Evolutionary conservation across 2,888 invertebrate species (phyloP).

Genomic region (Mellilla xanthometata): DNA sequence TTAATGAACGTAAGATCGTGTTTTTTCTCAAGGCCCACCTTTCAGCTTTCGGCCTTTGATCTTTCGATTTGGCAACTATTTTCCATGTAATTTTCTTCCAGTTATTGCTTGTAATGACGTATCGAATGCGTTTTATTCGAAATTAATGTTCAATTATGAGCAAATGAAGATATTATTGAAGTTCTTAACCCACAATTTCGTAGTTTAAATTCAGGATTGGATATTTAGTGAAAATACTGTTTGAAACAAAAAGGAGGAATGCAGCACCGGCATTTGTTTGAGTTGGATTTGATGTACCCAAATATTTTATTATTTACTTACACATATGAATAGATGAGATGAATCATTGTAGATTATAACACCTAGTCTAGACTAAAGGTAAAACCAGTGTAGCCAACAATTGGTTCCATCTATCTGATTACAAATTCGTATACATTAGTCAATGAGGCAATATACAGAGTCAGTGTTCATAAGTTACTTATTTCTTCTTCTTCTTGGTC

Average conservation of each 20-base stretch:
- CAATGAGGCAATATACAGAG: slow-evolving; percentile 15
- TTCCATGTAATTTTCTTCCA: slow-evolving; percentile 45
- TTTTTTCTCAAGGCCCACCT: slow-evolving; percentile 28
- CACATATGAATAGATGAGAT: slow-evolving; percentile 1
- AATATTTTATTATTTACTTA: too few species aligned
- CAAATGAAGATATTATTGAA: slow-evolving; percentile 6
- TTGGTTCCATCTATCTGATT: slow-evolving; percentile 1
- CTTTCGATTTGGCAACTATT: slow-evolving; percentile 31
- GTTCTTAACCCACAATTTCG: not conserved
- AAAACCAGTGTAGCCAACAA: not conserved
- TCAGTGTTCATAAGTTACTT: too few species aligned
- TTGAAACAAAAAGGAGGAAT: too few species aligned
- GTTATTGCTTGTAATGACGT: slow-evolving; percentile 54
- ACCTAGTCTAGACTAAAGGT: not conserved
- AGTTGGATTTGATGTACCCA: too few species aligned
- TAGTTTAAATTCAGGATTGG: too few species aligned
- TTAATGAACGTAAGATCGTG: slow-evolving; percentile 19
- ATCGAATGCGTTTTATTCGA: slow-evolving; percentile 22
- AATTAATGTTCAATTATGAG: not conserved
- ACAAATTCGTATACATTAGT: slow-evolving; percentile 41
- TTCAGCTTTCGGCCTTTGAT: slow-evolving; percentile 33
- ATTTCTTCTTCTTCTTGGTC: too few species aligned
- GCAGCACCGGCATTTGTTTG: too few species aligned
- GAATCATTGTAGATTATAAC: slow-evolving; percentile 1
- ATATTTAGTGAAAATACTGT: too few species aligned